phyloP scores from a whole-genome alignment of 2,113 vertebrate species.

The Leucopsar rothschildi region DNA sequence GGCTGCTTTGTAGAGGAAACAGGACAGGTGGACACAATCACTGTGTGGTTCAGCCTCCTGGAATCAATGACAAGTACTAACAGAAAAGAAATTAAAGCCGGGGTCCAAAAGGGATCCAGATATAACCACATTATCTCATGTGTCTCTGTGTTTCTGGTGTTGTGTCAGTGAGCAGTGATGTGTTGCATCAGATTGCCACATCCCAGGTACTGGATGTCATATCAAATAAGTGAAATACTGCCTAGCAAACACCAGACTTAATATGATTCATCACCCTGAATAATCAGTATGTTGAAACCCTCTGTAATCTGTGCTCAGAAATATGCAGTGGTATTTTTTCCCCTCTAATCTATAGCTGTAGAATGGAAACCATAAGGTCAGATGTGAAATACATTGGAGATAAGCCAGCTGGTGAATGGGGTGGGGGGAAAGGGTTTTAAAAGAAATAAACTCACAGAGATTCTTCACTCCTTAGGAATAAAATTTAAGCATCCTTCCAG shows the following conservation, averaged over 20 bases:
- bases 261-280: conserved; percentile 15
- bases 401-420: background rate
- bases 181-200: conserved; percentile 38
- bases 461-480: background rate
- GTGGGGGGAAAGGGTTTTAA: background rate
- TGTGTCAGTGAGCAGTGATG: background rate
- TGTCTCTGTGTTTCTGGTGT: background rate
- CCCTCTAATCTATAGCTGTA: background rate
- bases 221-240: conserved; percentile 3
- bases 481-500: background rate
- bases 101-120: background rate
- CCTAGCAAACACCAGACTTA: background rate
- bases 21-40: background rate
- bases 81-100: background rate
- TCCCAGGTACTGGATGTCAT: conserved; percentile 13
- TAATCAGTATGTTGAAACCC: conserved; percentile 19
- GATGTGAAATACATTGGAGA: background rate
- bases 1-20: background rate
- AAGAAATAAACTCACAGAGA: background rate
- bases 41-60: background rate
- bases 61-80: background rate
- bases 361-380: background rate
- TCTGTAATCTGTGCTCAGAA: conserved; percentile 32
- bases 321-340: background rate
- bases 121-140: background rate